Evolutionary conservation across 2,888 invertebrate genomes (phyloP), one percentile per base, ranked within the genome.

Genomic region (Phlogophora meticulosa): DNA sequence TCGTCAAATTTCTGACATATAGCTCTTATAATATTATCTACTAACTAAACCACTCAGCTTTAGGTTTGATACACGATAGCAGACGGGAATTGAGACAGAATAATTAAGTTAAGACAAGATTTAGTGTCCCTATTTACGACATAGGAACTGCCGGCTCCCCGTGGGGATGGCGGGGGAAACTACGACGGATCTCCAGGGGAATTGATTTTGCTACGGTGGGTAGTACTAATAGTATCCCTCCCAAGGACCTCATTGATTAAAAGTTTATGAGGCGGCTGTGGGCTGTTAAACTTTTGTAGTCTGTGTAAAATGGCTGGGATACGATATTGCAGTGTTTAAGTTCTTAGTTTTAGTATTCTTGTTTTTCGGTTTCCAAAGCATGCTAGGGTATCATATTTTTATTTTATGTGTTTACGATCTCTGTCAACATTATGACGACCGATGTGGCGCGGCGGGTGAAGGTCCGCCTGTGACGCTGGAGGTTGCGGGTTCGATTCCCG

Each of bases 31-130:
- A 20, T 5, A 24, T n/a, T 57, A 42, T 34, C 40, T 22, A 34
- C 5, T 45, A 67, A 59, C 17, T 48, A 28, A 53, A 48, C 15
- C 4, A n/a, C 34, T 43, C 20, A 45, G 43, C 53, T 53, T 36
- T 53, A 9, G 40, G 22, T 43, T 45, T 52, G 46, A 45, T 48
- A 63, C 13, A 52, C 22, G 38, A 63, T 49, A 32, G 10, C 32
- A 22, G 49, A 43, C 10, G 10, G 43, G 4, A 57, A 48, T 38
- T 42, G 17, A 32, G 52, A 53, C 59, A 38, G 7, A 11, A 42
- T 77, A 77, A 77, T 77, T 74, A 72, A 71, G 40, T 64, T 48
- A 4, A 32, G 17, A n/a, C 22, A 60, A 77, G 78, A 74, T 77
- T 60, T 77, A 77, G 59, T 45, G 52, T 43, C 32, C 10, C 11